Conservation (phyloP, 2,797 vertebrate species). For the Poeciliopsis paucimaculata region DNA sequence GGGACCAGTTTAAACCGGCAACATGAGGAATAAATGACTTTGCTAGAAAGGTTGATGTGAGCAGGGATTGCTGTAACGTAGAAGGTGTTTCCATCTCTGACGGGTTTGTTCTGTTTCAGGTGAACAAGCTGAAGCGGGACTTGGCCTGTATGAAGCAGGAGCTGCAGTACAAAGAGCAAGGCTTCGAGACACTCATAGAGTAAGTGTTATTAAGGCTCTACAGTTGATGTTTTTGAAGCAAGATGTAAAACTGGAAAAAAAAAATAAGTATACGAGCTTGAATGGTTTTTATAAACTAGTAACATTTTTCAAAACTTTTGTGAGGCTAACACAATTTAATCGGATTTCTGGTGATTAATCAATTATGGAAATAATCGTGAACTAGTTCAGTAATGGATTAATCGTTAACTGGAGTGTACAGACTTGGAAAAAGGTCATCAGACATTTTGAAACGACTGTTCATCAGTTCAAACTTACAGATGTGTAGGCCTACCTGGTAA, state of each 20-base stretch:
- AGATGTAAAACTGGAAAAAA: neutral
- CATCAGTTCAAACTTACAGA: too few species aligned
- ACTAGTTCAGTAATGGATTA: too few species aligned
- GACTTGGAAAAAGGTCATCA: too few species aligned
- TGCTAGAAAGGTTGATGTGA: neutral
- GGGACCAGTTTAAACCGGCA: neutral
- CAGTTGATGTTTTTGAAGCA: neutral
- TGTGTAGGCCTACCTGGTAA: too few species aligned
- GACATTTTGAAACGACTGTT: too few species aligned
- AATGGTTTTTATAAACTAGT: neutral
- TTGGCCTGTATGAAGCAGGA: conserved; percentile 95
- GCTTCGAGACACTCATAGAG: conserved; percentile 94
- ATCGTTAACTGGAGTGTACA: too few species aligned
- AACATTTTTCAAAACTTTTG: neutral
- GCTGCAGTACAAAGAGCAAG: conserved; percentile 94
- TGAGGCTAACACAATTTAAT: too few species aligned
- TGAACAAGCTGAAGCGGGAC: conserved; percentile 95
- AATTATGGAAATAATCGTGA: too few species aligned
- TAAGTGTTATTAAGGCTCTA: conserved; percentile 75
- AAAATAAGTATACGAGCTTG: neutral
- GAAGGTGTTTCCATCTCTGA: neutral
- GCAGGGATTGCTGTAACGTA: neutral
- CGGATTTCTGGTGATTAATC: too few species aligned
- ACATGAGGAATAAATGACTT: neutral
- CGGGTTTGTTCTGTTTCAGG: conserved; percentile 73